Base-by-base conservation (phyloP, 2,113 vertebrate genomes). In the Sorex araneus region DNA sequence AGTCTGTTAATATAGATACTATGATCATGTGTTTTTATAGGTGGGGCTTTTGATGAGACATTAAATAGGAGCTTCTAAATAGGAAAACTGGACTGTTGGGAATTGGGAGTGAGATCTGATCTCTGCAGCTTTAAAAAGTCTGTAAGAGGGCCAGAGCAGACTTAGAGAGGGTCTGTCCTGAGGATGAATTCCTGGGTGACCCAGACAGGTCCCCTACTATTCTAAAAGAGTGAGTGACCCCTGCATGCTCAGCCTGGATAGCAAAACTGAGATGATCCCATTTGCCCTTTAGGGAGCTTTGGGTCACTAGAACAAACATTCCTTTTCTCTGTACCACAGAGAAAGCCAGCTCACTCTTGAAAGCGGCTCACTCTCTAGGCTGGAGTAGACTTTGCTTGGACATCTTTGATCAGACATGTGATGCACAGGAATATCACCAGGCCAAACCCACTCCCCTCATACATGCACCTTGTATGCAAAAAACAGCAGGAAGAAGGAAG, bases 331-430 rank as follows among this genome's bases (percentile, higher is more conserved):
- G 27, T 94, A 74, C 28, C 60, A 36, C 57, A 28, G 13, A 30
- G 45, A 34, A 71, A 27, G 82, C 77, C 45, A 21, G 32, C 2
- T 13, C 23, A 2, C 28, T 69, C 50, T 54, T n/a, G n/a, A n/a
- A n/a, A n/a, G n/a, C n/a, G n/a, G 32, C 2, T 13, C 23, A 2
- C 28, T 69, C 50, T 54, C 76, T 64, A 23, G 92, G 36, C 32
- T 36, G 10, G 43, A 13, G 11, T 73, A 89, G 91, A 54, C 79
- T 76, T 60, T 28, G 13, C 84, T 21, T 34, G 40, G 67, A 28
- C 75, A 21, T 63, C 89, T 94, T 93, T 82, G 78, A 87, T 95
- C 69, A 76, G 75, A 90, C 32, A 4, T 12, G 50, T 90, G 66
- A 47, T 78, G 54, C 66, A 27, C 0, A 3, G 32, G 34, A 16